Conservation (phyloP, 2,888 invertebrate species). For the Yponomeuta evonymella region DNA sequence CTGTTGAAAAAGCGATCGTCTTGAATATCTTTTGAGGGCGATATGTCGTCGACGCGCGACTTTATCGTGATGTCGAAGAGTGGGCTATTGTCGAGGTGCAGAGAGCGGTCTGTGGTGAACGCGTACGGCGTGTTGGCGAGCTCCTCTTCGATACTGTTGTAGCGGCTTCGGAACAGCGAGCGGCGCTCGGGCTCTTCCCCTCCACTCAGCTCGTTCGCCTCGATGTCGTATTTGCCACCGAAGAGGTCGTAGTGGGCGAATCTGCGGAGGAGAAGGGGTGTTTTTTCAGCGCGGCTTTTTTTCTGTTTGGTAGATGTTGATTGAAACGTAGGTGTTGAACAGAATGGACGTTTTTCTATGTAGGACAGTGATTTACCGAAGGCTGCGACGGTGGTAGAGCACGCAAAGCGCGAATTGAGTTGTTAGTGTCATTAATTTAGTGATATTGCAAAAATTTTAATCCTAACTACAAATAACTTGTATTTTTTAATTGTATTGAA, state of each 20-base stretch:
- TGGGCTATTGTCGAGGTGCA: constrained; percentile 35
- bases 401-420: no score
- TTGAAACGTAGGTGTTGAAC: no score
- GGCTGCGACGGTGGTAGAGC: no score
- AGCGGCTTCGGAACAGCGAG: constrained; percentile 66
- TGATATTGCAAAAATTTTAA: no score
- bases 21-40: constrained; percentile 55
- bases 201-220: constrained; percentile 30
- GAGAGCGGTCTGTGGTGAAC: constrained; percentile 55
- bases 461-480: no score
- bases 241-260: constrained; percentile 67
- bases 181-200: constrained; percentile 31
- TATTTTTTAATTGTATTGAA: no score
- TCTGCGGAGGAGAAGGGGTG: constrained; percentile 23
- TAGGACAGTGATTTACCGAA: no score
- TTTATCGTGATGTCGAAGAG: constrained; percentile 56
- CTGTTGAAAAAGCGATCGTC: constrained; percentile 54
- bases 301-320: no score
- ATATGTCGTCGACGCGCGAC: constrained; percentile 32
- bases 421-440: no score
- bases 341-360: no score
- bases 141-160: constrained; percentile 70
- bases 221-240: constrained; percentile 56
- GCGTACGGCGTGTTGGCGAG: constrained; percentile 72
- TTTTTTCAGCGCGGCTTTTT: not conserved